Evolutionary conservation across 1,140 invertebrate genomes (phyloP).

Genomic region (Meloidogyne hapla): DNA sequence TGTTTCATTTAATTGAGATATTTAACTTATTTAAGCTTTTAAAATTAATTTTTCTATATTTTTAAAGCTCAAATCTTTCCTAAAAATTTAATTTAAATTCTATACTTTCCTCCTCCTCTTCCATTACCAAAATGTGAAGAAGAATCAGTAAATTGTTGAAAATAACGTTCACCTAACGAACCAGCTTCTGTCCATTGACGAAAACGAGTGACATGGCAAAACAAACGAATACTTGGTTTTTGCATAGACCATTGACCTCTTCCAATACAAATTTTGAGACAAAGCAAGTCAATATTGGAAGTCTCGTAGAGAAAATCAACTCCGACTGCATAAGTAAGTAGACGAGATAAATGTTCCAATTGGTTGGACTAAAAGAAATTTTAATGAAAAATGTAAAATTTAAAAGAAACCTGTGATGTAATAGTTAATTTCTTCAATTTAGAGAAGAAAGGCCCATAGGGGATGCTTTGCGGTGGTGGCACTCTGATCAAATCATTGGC

Average conservation of each 20-base stretch:
- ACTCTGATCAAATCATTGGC: not conserved
- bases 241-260: conserved; percentile 52
- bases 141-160: conserved; percentile 54
- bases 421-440: conserved; percentile 59
- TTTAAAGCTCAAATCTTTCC: too few relatives aligned
- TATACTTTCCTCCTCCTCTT: not conserved
- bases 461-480: conserved; percentile 25
- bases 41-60: too few relatives aligned
- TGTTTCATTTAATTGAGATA: too few relatives aligned
- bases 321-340: conserved; percentile 54
- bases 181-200: conserved; percentile 60
- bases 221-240: conserved; percentile 56
- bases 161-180: conserved; percentile 55
- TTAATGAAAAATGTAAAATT: not conserved
- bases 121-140: not conserved
- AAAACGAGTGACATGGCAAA: conserved; percentile 58
- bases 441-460: conserved; percentile 53
- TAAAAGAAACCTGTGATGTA: conserved; percentile 53
- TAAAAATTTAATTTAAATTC: not conserved
- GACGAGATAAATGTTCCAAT: conserved; percentile 54
- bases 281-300: conserved; percentile 53
- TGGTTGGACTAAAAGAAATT: conserved; percentile 53
- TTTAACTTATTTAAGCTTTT: not conserved
- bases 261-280: conserved; percentile 49
- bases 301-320: conserved; percentile 57